phyloP scores from a whole-genome alignment of 53 echinoderm and acorn worm species.

The Echinarachnius parma region DNA sequence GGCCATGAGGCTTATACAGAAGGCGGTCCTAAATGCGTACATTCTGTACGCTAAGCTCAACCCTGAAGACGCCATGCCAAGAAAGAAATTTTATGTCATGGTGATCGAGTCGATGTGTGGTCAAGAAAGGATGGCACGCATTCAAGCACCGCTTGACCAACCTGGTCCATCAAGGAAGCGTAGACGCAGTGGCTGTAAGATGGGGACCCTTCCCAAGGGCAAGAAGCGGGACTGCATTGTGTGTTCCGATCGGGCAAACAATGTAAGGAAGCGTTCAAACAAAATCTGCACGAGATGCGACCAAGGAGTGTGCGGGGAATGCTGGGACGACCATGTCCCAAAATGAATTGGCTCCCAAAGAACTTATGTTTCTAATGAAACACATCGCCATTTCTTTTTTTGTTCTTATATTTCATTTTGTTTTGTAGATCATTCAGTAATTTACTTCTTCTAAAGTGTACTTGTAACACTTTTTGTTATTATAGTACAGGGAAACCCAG shows the following conservation, averaged over 20 bases:
- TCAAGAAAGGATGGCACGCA: neutral
- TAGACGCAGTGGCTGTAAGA: too few species aligned
- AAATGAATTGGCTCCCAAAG: conserved; percentile 8
- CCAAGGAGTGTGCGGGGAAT: neutral
- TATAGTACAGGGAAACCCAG: too few species aligned
- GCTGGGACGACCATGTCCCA: conserved; percentile 13
- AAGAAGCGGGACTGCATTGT: neutral
- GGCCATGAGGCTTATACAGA: conserved; percentile 11
- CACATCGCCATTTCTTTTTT: too few species aligned
- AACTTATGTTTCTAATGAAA: too few species aligned
- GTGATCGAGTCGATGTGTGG: conserved; percentile 8
- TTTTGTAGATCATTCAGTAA: too few species aligned
- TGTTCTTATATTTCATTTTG: too few species aligned
- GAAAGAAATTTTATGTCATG: neutral
- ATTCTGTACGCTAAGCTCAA: neutral
- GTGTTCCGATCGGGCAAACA: conserved; percentile 2
- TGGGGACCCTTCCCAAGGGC: neutral
- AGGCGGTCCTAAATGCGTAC: conserved; percentile 11
- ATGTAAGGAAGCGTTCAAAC: neutral
- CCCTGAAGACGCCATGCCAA: neutral
- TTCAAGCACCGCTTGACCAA: neutral
- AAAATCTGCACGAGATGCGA: neutral
- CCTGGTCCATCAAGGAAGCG: conserved; percentile 6
- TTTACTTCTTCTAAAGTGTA: too few species aligned
- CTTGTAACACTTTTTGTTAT: too few species aligned